These are phyloP conservation scores for Drosophila rufa DNA, from an alignment of 1,140 invertebrate species.

Conservation along the genomic window DNA sequence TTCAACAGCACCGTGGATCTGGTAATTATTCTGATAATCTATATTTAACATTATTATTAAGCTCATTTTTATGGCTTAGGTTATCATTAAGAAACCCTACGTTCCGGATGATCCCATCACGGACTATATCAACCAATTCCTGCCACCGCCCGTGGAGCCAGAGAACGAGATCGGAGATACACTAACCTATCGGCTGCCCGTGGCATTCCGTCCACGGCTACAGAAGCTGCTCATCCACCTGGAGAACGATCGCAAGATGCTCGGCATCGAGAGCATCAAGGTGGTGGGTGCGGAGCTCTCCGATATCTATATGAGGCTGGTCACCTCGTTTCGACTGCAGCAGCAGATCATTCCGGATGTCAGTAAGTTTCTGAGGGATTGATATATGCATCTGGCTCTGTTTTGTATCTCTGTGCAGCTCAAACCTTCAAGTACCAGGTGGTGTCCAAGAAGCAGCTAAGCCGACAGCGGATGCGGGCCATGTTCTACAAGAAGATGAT, in stretches of 20 bases:
- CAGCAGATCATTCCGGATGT: slow-evolving; percentile 69
- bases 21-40: slow-evolving; percentile 55
- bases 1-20: slow-evolving; percentile 96
- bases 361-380: slow-evolving; percentile 53
- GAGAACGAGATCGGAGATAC: slow-evolving; percentile 76
- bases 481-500: slow-evolving; percentile 79
- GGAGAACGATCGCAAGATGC: slow-evolving; percentile 58
- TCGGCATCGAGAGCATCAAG: slow-evolving; percentile 72
- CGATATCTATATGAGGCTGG: slow-evolving; percentile 73
- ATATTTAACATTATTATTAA: too few relatives aligned
- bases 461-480: slow-evolving; percentile 55
- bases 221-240: slow-evolving; percentile 73
- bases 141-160: slow-evolving; percentile 33
- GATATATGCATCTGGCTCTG: too few relatives aligned
- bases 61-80: slow-evolving; percentile 10
- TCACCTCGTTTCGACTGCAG: slow-evolving; percentile 59
- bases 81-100: slow-evolving; percentile 68
- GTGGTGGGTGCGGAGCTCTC: slow-evolving; percentile 64
- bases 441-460: slow-evolving; percentile 55
- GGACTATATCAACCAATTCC: slow-evolving; percentile 53
- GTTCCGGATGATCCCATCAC: slow-evolving; percentile 67
- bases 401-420: slow-evolving; percentile 25
- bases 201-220: slow-evolving; percentile 19
- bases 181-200: slow-evolving; percentile 56
- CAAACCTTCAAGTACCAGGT: slow-evolving; percentile 70